Evolutionary conservation across 2,888 invertebrate species (phyloP).

Genomic region (Drosophila longiperda): DNA sequence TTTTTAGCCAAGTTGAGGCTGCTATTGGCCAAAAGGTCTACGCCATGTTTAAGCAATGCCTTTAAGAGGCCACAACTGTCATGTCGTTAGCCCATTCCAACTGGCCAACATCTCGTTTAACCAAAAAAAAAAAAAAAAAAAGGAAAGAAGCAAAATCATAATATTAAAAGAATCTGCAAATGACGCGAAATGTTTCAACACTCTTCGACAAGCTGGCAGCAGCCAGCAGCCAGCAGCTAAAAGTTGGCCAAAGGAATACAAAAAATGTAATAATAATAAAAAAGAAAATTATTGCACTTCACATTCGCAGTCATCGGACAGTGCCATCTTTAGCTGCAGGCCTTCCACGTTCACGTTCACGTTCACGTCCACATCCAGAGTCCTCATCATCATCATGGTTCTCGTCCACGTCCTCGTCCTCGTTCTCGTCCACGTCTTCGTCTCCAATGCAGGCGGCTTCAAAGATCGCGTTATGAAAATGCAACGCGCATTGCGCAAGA

Average conservation of each 20-base stretch:
- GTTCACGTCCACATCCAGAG: constrained; percentile 10
- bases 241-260: constrained; percentile 34
- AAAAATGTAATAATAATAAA: constrained; percentile 80
- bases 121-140: constrained; percentile 26
- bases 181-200: constrained; percentile 82
- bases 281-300: constrained; percentile 80
- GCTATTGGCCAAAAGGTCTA: constrained; percentile 42
- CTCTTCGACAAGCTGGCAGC: constrained; percentile 51
- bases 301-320: constrained; percentile 79
- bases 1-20: constrained; percentile 23
- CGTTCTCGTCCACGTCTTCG: constrained; percentile 7
- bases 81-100: constrained; percentile 60
- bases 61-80: constrained; percentile 59
- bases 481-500: constrained; percentile 69
- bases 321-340: constrained; percentile 78
- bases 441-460: constrained; percentile 38
- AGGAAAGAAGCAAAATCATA: constrained; percentile 44
- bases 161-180: constrained; percentile 82
- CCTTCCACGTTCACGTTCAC: constrained; percentile 33
- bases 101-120: constrained; percentile 66
- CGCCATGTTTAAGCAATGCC: constrained; percentile 59
- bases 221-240: constrained; percentile 11
- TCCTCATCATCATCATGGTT: constrained; percentile 22
- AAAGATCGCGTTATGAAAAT: constrained; percentile 71
- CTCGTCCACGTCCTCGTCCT: constrained; percentile 18